phyloP scores from a whole-genome alignment of 2,888 invertebrate species.

The Agonopterix arenella region DNA sequence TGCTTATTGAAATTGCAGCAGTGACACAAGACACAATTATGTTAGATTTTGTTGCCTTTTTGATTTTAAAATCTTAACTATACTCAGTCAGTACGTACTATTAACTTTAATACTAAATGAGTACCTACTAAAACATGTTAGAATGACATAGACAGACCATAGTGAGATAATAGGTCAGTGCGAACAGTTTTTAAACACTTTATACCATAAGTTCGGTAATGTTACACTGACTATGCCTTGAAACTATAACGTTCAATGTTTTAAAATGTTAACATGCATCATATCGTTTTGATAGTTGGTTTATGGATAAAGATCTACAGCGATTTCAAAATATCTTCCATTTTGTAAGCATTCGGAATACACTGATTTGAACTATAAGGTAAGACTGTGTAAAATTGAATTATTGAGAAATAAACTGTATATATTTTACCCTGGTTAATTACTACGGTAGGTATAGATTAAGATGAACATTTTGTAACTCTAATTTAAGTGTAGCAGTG shows the following conservation, averaged over 20 bases:
- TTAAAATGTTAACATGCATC: conserved; percentile 2
- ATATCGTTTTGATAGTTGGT: conserved; percentile 12
- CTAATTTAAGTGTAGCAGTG: conserved; percentile 21
- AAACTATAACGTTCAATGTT: conserved; percentile 7
- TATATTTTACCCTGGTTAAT: conserved; percentile 51
- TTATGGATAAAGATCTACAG: conserved; percentile 5
- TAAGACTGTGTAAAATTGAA: conserved; percentile 28
- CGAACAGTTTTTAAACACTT: background rate
- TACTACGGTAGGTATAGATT: conserved; percentile 34
- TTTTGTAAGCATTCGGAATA: conserved; percentile 26
- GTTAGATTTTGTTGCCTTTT: conserved; percentile 33
- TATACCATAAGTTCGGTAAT: too few relatives aligned
- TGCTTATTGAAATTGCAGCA: conserved; percentile 60
- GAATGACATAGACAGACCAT: background rate
- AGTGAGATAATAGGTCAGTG: background rate
- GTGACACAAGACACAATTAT: conserved; percentile 30
- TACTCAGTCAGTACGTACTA: conserved; percentile 66
- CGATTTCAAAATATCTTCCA: conserved; percentile 15
- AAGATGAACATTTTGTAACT: conserved; percentile 26
- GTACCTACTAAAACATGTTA: conserved; percentile 15
- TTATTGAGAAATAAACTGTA: conserved; percentile 30
- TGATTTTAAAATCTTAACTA: conserved; percentile 53
- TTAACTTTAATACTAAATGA: conserved; percentile 51
- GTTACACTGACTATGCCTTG: conserved; percentile 15
- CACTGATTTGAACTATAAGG: conserved; percentile 29